A percentile compares a stretch with the other conserved stretches of the same genome.
Evolutionary conservation across 1,140 invertebrate genomes (phyloP).

Genomic region (Conus betulinus): DNA sequence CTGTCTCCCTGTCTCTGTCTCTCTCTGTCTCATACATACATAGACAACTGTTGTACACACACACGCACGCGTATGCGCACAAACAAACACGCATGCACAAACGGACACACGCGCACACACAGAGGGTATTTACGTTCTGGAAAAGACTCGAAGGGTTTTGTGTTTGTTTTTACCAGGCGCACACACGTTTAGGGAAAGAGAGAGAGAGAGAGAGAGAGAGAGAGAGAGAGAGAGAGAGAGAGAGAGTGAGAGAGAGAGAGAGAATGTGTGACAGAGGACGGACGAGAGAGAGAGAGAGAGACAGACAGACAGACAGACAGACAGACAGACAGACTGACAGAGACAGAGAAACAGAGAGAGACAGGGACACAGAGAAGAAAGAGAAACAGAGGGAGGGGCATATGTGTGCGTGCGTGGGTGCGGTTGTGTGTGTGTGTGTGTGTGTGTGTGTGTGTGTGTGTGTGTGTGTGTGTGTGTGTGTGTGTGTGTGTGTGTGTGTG

Average conservation of each 20-base stretch:
- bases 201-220: too few species aligned
- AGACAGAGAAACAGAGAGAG: background rate
- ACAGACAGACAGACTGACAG: background rate
- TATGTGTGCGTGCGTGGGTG: background rate
- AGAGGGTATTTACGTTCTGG: background rate
- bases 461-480: background rate
- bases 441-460: background rate
- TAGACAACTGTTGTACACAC: background rate
- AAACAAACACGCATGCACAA: background rate
- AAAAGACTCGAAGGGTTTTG: too few species aligned
- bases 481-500: too few species aligned
- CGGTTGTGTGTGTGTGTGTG: background rate
- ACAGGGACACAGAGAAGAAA: background rate
- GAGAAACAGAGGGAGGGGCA: background rate
- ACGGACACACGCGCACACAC: constrained; percentile 6
- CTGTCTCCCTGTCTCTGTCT: too few species aligned
- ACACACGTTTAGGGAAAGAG: too few species aligned
- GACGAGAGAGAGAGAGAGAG: background rate
- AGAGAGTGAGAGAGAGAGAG: background rate
- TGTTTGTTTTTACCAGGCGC: too few species aligned
- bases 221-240: too few species aligned
- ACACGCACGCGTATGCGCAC: background rate
- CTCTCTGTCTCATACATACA: too few species aligned
- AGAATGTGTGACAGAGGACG: background rate
- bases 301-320: background rate